These are phyloP conservation scores for Trichonephila clavipes DNA, from an alignment of 1,140 invertebrate genomes.

Conservation along the genomic window DNA sequence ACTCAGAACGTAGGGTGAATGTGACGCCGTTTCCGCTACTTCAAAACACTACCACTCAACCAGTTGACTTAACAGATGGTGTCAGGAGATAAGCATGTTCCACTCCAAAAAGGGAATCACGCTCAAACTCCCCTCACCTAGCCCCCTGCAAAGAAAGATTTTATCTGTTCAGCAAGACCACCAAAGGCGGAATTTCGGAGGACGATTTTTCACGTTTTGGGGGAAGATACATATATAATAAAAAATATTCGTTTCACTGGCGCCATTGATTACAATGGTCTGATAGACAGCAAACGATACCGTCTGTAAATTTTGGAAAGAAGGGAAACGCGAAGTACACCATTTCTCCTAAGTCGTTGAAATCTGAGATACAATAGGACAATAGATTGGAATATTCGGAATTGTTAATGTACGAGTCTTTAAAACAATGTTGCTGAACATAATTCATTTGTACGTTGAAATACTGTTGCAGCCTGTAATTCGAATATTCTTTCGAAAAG, in stretches of 20 bases:
- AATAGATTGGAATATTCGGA: neutral
- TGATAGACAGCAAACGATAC: constrained; percentile 14
- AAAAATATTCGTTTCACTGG: constrained; percentile 6
- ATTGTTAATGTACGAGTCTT: neutral
- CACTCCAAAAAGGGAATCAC: constrained; percentile 27
- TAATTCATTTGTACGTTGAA: neutral
- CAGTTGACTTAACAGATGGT: constrained; percentile 41
- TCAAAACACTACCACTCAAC: constrained; percentile 17
- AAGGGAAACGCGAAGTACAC: neutral
- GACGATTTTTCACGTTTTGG: constrained; percentile 17
- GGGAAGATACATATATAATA: neutral
- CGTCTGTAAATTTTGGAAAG: neutral
- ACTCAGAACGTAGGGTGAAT: neutral
- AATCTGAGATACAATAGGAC: neutral
- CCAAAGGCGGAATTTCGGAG: constrained; percentile 33
- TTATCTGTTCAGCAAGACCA: neutral
- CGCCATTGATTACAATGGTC: constrained; percentile 40
- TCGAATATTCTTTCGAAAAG: constrained; percentile 3
- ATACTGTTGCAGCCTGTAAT: neutral
- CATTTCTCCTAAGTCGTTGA: neutral
- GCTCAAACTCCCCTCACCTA: constrained; percentile 32
- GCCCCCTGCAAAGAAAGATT: neutral
- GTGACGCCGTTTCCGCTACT: neutral
- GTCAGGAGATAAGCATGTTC: constrained; percentile 25
- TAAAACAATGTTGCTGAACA: neutral